A percentile compares a stretch with the other conserved stretches of the same genome.
These are phyloP conservation scores for Noctua janthina DNA, from an alignment of 2,888 invertebrate genomes.

Conservation along the genomic window DNA sequence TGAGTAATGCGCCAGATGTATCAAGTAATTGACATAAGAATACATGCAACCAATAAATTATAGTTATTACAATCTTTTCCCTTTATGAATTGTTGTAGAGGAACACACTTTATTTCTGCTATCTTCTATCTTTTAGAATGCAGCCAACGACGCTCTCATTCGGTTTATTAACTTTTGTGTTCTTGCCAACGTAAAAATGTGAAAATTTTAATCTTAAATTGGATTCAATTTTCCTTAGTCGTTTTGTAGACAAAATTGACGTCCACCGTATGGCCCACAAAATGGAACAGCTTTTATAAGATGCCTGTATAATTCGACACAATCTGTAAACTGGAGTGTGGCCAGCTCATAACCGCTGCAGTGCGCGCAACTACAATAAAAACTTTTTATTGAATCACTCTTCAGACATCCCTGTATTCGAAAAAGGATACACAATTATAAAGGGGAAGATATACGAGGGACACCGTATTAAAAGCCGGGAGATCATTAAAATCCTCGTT, in stretches of 20 bases:
- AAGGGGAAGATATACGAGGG: slow-evolving; percentile 56
- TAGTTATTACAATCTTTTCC: slow-evolving; percentile 73
- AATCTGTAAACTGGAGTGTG: slow-evolving; percentile 85
- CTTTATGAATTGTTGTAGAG: slow-evolving; percentile 69
- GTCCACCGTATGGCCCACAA: slow-evolving; percentile 43
- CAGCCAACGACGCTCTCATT: slow-evolving; percentile 39
- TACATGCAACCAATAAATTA: slow-evolving; percentile 76
- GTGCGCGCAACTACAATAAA: slow-evolving; percentile 75
- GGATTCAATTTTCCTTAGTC: slow-evolving; percentile 38
- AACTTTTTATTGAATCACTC: slow-evolving; percentile 63
- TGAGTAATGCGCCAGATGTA: slow-evolving; percentile 78
- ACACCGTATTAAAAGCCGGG: slow-evolving; percentile 48
- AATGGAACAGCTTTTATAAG: slow-evolving; percentile 74
- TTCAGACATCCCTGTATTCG: slow-evolving; percentile 53
- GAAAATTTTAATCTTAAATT: slow-evolving; percentile 59
- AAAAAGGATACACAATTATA: slow-evolving; percentile 57
- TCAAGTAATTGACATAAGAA: slow-evolving; percentile 79
- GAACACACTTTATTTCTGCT: slow-evolving; percentile 66
- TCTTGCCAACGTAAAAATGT: slow-evolving; percentile 64
- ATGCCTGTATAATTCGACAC: slow-evolving; percentile 83
- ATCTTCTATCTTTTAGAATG: slow-evolving; percentile 58
- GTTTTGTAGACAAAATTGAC: slow-evolving; percentile 39
- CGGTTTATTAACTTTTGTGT: slow-evolving; percentile 65
- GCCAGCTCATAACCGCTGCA: slow-evolving; percentile 85
- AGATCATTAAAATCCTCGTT: slow-evolving; percentile 62